A percentile compares a stretch with the other conserved stretches of the same genome.
Conservation (phyloP, 2,113 vertebrate species). For the Sporophila hypoxantha region DNA sequence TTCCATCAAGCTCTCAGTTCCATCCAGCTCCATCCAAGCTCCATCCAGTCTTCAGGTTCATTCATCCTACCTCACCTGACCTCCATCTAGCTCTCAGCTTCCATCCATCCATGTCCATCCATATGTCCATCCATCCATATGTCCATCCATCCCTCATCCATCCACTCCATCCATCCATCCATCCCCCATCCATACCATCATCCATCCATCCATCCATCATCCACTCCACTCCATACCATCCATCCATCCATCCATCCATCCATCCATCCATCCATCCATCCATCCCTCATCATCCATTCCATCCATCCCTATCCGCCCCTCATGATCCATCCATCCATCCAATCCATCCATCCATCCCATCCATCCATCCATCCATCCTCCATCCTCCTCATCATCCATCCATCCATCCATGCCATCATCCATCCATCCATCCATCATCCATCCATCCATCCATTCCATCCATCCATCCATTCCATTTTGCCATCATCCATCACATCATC, state of each 20-base stretch:
- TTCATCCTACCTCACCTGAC: too few species aligned
- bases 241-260: neutral
- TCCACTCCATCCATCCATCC: too few species aligned
- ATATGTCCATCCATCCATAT: neutral
- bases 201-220: neutral
- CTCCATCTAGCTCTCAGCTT: neutral
- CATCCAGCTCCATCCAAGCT: neutral
- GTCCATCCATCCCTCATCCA: neutral
- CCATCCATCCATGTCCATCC: too few species aligned
- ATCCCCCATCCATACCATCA: neutral
- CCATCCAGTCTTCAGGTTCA: too few species aligned
- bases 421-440: neutral
- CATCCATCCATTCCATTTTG: neutral
- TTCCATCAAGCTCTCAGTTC: neutral
- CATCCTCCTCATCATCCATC: accelerated
- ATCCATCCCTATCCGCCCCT: too few species aligned
- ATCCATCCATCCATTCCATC: neutral
- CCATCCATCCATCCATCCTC: too few species aligned
- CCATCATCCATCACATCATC: neutral
- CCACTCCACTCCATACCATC: neutral
- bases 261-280: neutral
- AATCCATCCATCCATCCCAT: too few species aligned
- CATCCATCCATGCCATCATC: neutral
- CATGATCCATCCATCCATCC: neutral
- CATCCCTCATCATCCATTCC: too few species aligned